These are phyloP conservation scores for Drosophila differens DNA, from an alignment of 2,888 invertebrate genomes.

Conservation along the genomic window DNA sequence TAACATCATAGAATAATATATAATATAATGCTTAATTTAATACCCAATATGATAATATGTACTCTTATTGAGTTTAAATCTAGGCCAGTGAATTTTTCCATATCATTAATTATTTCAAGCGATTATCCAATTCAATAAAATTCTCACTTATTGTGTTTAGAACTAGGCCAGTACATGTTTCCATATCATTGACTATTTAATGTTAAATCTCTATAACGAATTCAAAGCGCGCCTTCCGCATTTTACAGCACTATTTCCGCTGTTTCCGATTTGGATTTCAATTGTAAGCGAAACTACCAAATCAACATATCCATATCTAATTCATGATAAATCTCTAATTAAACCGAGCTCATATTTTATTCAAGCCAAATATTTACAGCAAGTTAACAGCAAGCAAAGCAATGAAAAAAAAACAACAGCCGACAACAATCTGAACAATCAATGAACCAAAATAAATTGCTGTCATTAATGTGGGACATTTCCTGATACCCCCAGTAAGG, in stretches of 20 bases:
- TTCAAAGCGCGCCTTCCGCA: background rate
- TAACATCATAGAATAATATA: too few species aligned
- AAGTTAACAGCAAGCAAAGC: slow-evolving; percentile 40
- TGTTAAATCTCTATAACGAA: background rate
- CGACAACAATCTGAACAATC: slow-evolving; percentile 49
- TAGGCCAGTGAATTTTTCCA: background rate
- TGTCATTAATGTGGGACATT: slow-evolving; percentile 62
- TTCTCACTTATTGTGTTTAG: background rate
- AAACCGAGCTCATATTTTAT: slow-evolving; percentile 13
- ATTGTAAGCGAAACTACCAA: slow-evolving; percentile 14
- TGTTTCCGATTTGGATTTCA: slow-evolving; percentile 1
- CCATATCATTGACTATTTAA: background rate
- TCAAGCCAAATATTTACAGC: slow-evolving; percentile 23
- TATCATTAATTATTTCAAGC: background rate
- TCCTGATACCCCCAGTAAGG: slow-evolving; percentile 30
- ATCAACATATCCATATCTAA: slow-evolving; percentile 15
- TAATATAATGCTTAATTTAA: background rate
- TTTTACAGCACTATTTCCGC: background rate
- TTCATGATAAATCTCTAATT: slow-evolving; percentile 25
- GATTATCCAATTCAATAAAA: background rate
- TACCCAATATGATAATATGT: background rate
- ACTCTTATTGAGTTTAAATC: background rate
- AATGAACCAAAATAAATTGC: slow-evolving; percentile 64
- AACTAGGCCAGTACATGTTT: background rate
- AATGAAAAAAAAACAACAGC: slow-evolving; percentile 5